These are phyloP conservation scores for Bellardia bayeri DNA, from an alignment of 2,888 invertebrate species.

Conservation along the genomic window DNA sequence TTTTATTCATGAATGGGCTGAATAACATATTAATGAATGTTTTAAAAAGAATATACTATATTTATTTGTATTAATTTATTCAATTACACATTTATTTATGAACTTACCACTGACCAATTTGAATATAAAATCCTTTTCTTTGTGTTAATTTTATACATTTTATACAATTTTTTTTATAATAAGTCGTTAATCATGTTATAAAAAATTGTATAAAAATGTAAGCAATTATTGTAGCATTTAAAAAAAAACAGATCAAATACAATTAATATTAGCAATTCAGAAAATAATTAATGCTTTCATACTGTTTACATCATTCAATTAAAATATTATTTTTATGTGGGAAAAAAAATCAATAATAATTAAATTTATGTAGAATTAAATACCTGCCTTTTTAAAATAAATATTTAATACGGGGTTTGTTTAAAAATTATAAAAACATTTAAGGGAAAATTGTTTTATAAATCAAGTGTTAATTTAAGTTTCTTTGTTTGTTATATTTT, in stretches of 20 bases:
- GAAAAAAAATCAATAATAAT: not conserved
- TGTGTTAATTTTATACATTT: conserved; percentile 41
- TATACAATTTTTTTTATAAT: conserved; percentile 35
- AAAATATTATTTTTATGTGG: conserved; percentile 1
- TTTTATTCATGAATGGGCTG: too few relatives aligned
- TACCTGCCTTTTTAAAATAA: conserved; percentile 26
- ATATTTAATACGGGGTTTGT: not conserved
- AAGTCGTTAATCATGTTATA: not conserved
- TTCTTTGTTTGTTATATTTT: conserved; percentile 12
- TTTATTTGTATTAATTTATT: conserved; percentile 17
- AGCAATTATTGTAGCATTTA: conserved; percentile 35
- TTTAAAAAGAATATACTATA: not conserved
- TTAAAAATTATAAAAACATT: not conserved
- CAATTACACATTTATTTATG: conserved; percentile 4
- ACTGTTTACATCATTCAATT: conserved; percentile 35
- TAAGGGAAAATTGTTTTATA: not conserved
- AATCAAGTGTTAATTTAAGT: not conserved
- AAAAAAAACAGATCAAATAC: conserved; percentile 7
- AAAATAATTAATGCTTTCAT: conserved; percentile 42
- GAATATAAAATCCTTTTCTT: conserved; percentile 38
- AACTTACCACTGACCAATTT: conserved; percentile 60
- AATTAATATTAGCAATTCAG: conserved; percentile 33
- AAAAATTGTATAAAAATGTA: conserved; percentile 52
- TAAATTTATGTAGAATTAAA: conserved; percentile 6
- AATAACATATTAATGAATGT: not conserved